Base-by-base conservation (phyloP, 2,888 invertebrate species). In the Stenolophus ochropezus region DNA sequence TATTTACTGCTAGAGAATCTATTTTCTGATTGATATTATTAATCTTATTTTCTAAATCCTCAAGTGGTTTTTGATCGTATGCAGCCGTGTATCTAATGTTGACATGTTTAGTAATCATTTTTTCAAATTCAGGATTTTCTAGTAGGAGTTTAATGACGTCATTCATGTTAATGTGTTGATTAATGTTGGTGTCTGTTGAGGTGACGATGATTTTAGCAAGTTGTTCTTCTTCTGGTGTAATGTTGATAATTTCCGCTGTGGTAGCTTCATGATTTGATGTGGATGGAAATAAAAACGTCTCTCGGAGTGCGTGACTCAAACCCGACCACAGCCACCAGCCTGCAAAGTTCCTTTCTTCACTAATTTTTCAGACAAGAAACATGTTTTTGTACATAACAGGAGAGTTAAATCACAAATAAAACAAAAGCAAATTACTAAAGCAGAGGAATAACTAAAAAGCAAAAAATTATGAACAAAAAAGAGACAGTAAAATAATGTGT, bases 81-180 rank as follows among this genome's bases (percentile, higher is more conserved):
- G 74, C 49, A 18, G 58, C 25, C 5, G n/a, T 33, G 6, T 1
- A 42, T 56, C 74, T 73, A 21, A 11, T 61, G 20, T 21, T 61
- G 73, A 78, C 27, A 58, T 84, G 84, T 71, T 84, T 86, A 56
- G 84, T 85, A 53, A 87, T 84, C 16, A 86, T 82, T 14, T 84
- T 86, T 83, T 85, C 83, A 75, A 87, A 85, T 75, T 80, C 83
- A 1, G 89, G 87, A 4, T 88, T 87, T 2, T 85, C 84, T 3
- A 91, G 83, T 11, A 91, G 86, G 82, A 87, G 88, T 20, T 84
- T 84, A 4, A 90, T 83, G 6, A 91, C 82, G 18, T 88, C 87
- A 14, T 89, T 86, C 21, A 89, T 84, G 83, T 90, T 88, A 23
- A 42, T 16, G 82, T 83, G 82, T 33, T 33, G 2, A 14, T 23